Evolutionary conservation across 1,140 invertebrate genomes (phyloP).

Genomic region (Caenorhabditis remanei): DNA sequence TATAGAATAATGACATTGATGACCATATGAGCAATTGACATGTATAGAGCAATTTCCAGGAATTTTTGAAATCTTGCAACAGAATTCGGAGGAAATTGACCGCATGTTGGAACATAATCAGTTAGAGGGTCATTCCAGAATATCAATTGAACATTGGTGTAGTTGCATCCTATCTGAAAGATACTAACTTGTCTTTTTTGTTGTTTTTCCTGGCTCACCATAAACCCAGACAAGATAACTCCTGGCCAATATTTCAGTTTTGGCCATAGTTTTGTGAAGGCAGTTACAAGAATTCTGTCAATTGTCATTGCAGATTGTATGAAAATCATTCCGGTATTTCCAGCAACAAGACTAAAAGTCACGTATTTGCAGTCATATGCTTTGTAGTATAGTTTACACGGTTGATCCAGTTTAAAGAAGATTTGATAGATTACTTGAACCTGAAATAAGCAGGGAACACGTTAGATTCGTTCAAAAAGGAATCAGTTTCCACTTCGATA

Average conservation of each 20-base stretch:
- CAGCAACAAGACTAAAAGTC: conserved; percentile 15
- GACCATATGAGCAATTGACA: conserved; percentile 43
- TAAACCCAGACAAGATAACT: neutral
- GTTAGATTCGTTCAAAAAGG: neutral
- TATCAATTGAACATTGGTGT: neutral
- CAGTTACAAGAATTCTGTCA: conserved; percentile 10
- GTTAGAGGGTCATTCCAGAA: neutral
- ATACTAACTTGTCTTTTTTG: too few species aligned
- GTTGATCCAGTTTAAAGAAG: conserved; percentile 10
- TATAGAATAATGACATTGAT: conserved; percentile 15
- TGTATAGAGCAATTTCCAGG: conserved; percentile 4
- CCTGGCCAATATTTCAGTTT: conserved; percentile 44
- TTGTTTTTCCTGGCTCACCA: neutral
- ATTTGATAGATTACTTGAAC: conserved; percentile 37
- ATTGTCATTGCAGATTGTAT: conserved; percentile 46
- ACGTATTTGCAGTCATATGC: conserved; percentile 37
- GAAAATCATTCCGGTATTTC: conserved; percentile 46
- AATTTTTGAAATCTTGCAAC: neutral
- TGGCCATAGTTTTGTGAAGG: neutral
- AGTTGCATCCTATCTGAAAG: conserved; percentile 39
- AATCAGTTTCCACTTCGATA: neutral
- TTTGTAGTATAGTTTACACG: conserved; percentile 22
- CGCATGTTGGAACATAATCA: conserved; percentile 17
- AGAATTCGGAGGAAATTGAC: conserved; percentile 23
- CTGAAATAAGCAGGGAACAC: neutral